Conservation (phyloP, 2,888 invertebrate species). For the Leucozona laternaria region DNA sequence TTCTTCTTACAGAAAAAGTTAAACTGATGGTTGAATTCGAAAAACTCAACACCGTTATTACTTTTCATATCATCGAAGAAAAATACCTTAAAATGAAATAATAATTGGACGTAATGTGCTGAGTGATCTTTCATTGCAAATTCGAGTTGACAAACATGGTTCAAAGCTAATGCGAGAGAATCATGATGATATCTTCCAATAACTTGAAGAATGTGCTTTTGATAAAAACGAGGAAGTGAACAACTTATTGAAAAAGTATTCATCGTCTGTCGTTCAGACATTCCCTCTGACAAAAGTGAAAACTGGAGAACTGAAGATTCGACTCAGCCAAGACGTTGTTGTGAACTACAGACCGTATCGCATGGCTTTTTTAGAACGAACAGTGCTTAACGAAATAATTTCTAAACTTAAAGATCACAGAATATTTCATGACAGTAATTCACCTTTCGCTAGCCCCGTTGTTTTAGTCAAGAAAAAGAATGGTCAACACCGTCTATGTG, state of each 20-base stretch:
- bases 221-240: conserved; percentile 3
- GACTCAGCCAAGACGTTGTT: not conserved
- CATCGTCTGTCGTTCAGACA: not conserved
- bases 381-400: not conserved
- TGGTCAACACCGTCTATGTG: conserved; percentile 11
- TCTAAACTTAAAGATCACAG: not conserved
- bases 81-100: not conserved
- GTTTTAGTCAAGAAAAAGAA: conserved; percentile 20
- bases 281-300: conserved; percentile 3
- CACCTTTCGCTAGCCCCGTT: conserved; percentile 11
- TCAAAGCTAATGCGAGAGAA: not conserved
- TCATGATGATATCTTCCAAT: not conserved
- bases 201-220: not conserved
- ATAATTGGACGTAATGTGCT: conserved; percentile 12
- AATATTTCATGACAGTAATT: conserved; percentile 2
- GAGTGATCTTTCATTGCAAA: not conserved
- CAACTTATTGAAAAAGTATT: not conserved
- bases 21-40: conserved; percentile 7
- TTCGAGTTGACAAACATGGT: not conserved
- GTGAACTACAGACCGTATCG: conserved; percentile 3
- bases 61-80: not conserved
- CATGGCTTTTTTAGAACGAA: conserved; percentile 16
- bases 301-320: not conserved
- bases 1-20: not conserved
- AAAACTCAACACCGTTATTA: not conserved